phyloP scores from a whole-genome alignment of 2,797 vertebrate species.

The Eurystomus glaucurus region DNA sequence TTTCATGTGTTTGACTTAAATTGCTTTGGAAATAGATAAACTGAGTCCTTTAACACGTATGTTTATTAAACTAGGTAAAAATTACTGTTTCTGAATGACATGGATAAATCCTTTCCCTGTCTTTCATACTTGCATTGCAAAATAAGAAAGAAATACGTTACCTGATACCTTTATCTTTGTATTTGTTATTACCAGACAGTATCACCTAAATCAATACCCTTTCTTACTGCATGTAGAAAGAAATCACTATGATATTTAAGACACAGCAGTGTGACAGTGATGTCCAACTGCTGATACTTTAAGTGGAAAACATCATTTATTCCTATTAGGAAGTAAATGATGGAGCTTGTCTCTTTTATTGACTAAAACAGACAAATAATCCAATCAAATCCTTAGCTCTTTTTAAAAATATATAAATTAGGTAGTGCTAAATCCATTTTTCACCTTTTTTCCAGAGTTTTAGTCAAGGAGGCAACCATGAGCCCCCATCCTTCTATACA shows the following conservation, averaged over 20 bases:
- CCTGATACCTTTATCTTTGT: neutral
- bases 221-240: neutral
- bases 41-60: neutral
- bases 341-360: neutral
- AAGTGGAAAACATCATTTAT: neutral
- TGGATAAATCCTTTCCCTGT: neutral
- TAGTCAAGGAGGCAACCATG: neutral
- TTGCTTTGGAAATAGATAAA: neutral
- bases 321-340: neutral
- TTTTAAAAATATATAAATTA: neutral
- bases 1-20: neutral
- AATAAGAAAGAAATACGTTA: neutral
- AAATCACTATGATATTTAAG: neutral
- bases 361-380: neutral
- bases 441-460: neutral
- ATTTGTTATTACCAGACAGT: neutral
- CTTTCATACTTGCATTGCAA: neutral
- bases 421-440: neutral
- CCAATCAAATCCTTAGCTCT: neutral
- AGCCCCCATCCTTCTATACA: neutral
- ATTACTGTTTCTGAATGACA: rapidly evolving
- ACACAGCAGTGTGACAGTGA: neutral
- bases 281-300: neutral
- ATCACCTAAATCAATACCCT: neutral
- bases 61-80: neutral